A percentile compares a stretch with the other conserved stretches of the same genome.
Evolutionary conservation across 35 echinoderm and acorn worm genomes (phyloP).

Genomic region (Stichopus chloronotus): DNA sequence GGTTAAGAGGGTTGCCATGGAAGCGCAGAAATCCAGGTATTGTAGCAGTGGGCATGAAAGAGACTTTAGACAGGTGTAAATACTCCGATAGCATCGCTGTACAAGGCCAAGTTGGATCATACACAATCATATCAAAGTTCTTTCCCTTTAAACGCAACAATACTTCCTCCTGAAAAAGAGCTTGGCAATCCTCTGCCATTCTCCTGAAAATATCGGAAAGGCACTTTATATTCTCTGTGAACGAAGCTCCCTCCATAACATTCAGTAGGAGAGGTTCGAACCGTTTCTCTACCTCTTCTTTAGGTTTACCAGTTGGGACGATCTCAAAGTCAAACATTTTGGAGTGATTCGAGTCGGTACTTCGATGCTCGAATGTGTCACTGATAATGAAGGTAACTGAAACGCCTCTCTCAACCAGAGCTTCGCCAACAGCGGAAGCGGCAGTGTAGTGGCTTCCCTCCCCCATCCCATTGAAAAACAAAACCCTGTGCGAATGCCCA

Average conservation of each 20-base stretch:
- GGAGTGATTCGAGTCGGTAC: conserved; percentile 45
- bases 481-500: background rate
- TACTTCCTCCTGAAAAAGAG: background rate
- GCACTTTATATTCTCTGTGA: background rate
- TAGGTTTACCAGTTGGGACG: background rate
- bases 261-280: background rate
- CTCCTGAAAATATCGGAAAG: background rate
- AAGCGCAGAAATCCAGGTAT: background rate
- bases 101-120: conserved; percentile 62
- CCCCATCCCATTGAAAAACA: conserved; percentile 55
- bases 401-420: conserved; percentile 48
- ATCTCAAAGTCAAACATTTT: conserved; percentile 60
- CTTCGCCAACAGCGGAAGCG: conserved; percentile 48
- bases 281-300: conserved; percentile 26
- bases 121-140: conserved; percentile 55
- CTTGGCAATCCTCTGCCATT: background rate
- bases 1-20: conserved; percentile 28
- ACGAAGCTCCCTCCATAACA: background rate
- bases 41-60: background rate
- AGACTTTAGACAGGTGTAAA: background rate
- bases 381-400: conserved; percentile 66
- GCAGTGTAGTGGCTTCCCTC: conserved; percentile 73
- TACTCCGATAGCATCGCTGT: conserved; percentile 21
- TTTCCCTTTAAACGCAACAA: background rate
- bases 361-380: conserved; percentile 37